Percentiles rank a stretch among this genome's conserved stretches.
These are phyloP conservation scores for Diacarnus erythraeanus DNA, from an alignment of 37 sponge, comb jelly and placozoan species.

Conservation along the genomic window DNA sequence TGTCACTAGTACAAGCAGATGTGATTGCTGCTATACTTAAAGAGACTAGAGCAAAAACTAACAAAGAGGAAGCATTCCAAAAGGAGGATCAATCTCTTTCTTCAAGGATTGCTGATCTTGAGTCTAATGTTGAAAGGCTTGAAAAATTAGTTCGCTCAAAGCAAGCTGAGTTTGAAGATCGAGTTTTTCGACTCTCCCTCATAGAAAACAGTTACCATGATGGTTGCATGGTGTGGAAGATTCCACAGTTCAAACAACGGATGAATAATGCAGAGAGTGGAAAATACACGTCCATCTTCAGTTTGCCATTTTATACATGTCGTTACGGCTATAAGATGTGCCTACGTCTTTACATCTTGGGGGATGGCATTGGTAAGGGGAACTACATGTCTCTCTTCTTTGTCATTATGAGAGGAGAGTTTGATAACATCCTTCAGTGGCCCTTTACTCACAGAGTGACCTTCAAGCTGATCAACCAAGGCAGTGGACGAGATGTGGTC, in stretches of 20 bases:
- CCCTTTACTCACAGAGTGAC: conserved; percentile 76
- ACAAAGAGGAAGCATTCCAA: too few relatives aligned
- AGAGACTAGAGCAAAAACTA: too few relatives aligned
- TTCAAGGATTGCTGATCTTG: conserved; percentile 21
- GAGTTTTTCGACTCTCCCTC: conserved; percentile 70
- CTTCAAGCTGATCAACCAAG: conserved; percentile 74
- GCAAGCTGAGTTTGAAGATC: conserved; percentile 61
- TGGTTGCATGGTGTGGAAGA: conserved; percentile 77
- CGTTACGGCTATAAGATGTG: conserved; percentile 89
- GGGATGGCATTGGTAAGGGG: conserved; percentile 78
- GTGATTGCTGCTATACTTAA: too few relatives aligned
- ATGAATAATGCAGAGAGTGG: conserved; percentile 61
- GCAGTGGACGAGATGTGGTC: conserved; percentile 42
- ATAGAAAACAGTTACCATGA: conserved; percentile 62
- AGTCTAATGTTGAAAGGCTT: conserved; percentile 13
- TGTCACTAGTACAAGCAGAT: too few relatives aligned
- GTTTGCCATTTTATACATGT: conserved; percentile 72
- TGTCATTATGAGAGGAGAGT: conserved; percentile 80
- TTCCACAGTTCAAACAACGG: conserved; percentile 66
- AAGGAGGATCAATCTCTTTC: too few relatives aligned
- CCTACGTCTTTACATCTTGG: conserved; percentile 70
- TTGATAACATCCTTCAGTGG: conserved; percentile 81
- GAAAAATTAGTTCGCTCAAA: conserved; percentile 40
- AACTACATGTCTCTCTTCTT: conserved; percentile 77
- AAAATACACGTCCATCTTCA: conserved; percentile 78